Percentiles rank a stretch among this genome's conserved stretches.
phyloP scores from a whole-genome alignment of 2,113 vertebrate species.

The Lamprologus tigripictilis region DNA sequence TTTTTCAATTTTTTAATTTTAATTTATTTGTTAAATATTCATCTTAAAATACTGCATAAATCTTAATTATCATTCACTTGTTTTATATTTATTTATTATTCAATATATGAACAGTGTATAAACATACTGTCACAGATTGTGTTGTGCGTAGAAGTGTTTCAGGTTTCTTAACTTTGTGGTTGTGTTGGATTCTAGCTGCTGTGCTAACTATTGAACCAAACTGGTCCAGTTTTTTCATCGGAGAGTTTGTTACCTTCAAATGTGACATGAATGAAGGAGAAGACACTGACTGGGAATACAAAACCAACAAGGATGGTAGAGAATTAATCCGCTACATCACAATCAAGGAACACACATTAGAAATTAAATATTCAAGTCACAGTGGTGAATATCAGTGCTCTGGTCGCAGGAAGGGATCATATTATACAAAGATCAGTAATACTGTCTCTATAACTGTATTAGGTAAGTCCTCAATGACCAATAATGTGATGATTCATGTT shows the following conservation, averaged over 20 bases:
- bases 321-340: fast-evolving
- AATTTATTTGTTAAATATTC: too few relatives aligned
- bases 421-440: fast-evolving
- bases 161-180: too few relatives aligned
- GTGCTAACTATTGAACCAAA: fast-evolving
- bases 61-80: too few relatives aligned
- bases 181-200: too few relatives aligned
- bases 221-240: fast-evolving
- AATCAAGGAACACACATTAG: fast-evolving
- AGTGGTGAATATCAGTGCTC: not conserved
- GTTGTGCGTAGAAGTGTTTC: fast-evolving
- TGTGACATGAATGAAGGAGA: too few relatives aligned
- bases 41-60: fast-evolving
- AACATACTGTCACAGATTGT: too few relatives aligned
- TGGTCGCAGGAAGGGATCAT: fast-evolving
- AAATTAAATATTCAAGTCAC: fast-evolving
- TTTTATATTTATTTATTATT: too few relatives aligned
- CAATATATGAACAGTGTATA: fast-evolving
- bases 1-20: too few relatives aligned
- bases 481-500: fast-evolving
- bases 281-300: fast-evolving
- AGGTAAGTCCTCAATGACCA: fast-evolving
- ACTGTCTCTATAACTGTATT: not conserved
- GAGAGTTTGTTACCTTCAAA: too few relatives aligned
- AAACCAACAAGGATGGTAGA: fast-evolving